Evolutionary conservation across 2,113 vertebrate genomes (phyloP), one percentile per base, ranked within the genome.

Genomic region (Syngnathoides biaculeatus): DNA sequence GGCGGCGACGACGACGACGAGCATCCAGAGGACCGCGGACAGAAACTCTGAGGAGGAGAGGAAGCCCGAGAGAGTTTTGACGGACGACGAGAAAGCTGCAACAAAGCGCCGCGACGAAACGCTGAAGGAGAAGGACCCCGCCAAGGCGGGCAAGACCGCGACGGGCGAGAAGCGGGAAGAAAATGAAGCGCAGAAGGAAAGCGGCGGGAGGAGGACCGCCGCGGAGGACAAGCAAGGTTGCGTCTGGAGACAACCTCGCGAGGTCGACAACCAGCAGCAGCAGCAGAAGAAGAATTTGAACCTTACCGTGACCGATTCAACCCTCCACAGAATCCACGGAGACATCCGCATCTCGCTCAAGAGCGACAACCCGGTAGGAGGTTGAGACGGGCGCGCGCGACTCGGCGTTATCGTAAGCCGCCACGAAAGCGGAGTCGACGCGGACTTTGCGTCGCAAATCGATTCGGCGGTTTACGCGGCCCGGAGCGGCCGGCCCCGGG

Each of bases 291-390:
- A n/a, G 12, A 40, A 30, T 38, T 35, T 17, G 12, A 8, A 22
- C 19, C 26, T 72, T 72, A 80, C 80, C 14, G 67, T 93, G 59
- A 94, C 94, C 63, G 97, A 98, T 89, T 94, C 95, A 7, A 92
- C 94, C 27, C 95, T 98, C 76, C 96, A 96, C 82, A 84, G 93
- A 40, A 94, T 98, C 89, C 95, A 96, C 74, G 94, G 95, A 80
- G 97, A 98, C 92, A 96, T 98, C 80, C 89, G 96, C 76, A 96
- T 95, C 63, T 94, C 96, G 19, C 92, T 98, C 86, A 98, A 96
- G 90, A 93, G 93, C 19, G 95, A 96, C 89, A 94, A 93, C 78
- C 94, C 96, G 56, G 96, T 98, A 87, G 93, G 94, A 92, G 45
- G 14, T 47, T 35, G 4, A 35, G 4, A 35, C 30, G 30, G 30